Evolutionary conservation across 1,140 invertebrate genomes (phyloP), one percentile per base, ranked within the genome.

Genomic region (Potamilus streckersoni): DNA sequence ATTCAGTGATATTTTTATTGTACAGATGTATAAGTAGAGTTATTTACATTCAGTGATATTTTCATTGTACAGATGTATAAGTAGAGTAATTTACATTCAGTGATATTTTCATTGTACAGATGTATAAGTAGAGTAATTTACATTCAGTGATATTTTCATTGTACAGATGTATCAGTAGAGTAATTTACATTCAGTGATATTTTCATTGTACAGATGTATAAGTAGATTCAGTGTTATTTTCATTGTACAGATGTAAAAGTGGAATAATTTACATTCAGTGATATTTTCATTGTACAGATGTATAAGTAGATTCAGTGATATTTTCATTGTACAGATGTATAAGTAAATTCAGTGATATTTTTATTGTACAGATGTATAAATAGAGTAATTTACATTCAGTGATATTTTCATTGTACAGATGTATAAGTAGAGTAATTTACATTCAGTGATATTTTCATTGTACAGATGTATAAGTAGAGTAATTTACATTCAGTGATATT

Each of bases 261-360:
- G 0, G 13, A 62, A 0, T 14, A 49, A 49, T 49, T 49, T 49
- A 49, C 38, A 49, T 49, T 49, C 38, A 49, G 6, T 11, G 11
- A 8, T 49, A 49, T 49, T 49, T 49, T 68, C 58, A 19, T 20
- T 23, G 78, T 83, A n/a, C 63, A 88, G 87, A 31, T 88, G 87
- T 80, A 79, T 85, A 13, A 62, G 13, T 62, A 11, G 13, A 49
- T 49, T 49, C 38, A 49, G 6, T 11, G 11, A 8, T 49, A 49
- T 49, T 49, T 49, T 68, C 58, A 19, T 20, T 23, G 78, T 83
- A n/a, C 63, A 88, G 87, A 31, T 88, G 87, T 80, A 79, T 85
- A 13, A 62, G 6, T 14, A 49, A 49, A 49, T 49, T 49, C 38
- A 49, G 6, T 11, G 11, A 8, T 49, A 49, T 49, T 49, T 49